phyloP scores from a whole-genome alignment of 2,888 invertebrate species.

The Catocala fraxini region DNA sequence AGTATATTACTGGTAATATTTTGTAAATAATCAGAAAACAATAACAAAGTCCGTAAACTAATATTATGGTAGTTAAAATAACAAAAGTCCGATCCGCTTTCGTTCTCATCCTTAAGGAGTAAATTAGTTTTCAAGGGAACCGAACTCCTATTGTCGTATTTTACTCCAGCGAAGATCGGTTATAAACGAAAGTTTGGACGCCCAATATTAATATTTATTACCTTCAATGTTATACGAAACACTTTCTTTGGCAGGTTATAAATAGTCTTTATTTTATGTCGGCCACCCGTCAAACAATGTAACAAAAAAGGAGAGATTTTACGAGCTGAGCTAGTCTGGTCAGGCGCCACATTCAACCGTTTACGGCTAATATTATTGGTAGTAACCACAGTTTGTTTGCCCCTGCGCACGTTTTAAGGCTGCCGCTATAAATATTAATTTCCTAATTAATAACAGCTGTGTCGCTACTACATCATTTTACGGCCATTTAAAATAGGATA shows the following conservation, averaged over 20 bases:
- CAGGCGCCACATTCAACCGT: slow-evolving; percentile 61
- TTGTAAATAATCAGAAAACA: slow-evolving; percentile 23
- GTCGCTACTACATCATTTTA: slow-evolving; percentile 48
- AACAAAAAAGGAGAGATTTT: slow-evolving; percentile 68
- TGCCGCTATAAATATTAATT: slow-evolving; percentile 48
- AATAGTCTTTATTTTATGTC: slow-evolving; percentile 79
- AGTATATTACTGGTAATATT: slow-evolving; percentile 3
- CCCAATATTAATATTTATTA: slow-evolving; percentile 82
- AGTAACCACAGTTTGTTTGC: slow-evolving; percentile 57
- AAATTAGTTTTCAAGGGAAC: slow-evolving; percentile 63
- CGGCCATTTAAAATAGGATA: slow-evolving; percentile 39
- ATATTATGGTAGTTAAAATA: slow-evolving; percentile 47
- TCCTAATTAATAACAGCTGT: slow-evolving; percentile 52
- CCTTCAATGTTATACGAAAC: slow-evolving; percentile 71
- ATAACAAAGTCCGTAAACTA: slow-evolving; percentile 31
- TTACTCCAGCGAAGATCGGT: slow-evolving; percentile 62
- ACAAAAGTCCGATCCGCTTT: slow-evolving; percentile 45
- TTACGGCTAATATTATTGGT: slow-evolving; percentile 59
- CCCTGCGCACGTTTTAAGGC: slow-evolving; percentile 51
- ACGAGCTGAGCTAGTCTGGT: slow-evolving; percentile 59
- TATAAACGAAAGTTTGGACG: slow-evolving; percentile 76
- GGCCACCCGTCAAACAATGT: slow-evolving; percentile 79
- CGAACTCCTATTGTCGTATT: slow-evolving; percentile 60
- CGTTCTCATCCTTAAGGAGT: slow-evolving; percentile 51
- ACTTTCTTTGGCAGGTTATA: slow-evolving; percentile 77